phyloP scores from a whole-genome alignment of 2,113 vertebrate genomes.

The Oceanodroma tethys region DNA sequence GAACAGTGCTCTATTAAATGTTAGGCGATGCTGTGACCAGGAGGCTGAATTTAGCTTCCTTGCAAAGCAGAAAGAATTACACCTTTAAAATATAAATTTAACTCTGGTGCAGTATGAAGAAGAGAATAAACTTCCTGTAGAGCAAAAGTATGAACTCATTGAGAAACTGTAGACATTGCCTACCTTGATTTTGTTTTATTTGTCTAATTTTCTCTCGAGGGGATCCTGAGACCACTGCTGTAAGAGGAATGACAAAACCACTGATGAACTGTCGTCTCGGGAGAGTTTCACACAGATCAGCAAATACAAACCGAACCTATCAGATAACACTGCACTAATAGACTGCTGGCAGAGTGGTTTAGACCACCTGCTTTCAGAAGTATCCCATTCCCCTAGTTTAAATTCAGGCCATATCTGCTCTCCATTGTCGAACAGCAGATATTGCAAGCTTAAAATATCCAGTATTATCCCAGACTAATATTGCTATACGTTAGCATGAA shows the following conservation, averaged over 20 bases:
- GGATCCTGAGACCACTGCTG: background rate
- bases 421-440: background rate
- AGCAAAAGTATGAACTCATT: background rate
- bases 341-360: background rate
- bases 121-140: background rate
- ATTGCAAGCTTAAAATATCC: background rate
- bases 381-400: background rate
- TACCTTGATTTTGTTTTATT: background rate
- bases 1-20: rapidly evolving
- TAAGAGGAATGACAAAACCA: background rate
- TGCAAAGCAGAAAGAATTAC: background rate
- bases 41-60: background rate
- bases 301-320: background rate
- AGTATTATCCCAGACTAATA: background rate
- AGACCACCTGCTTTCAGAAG: background rate
- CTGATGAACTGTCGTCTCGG: background rate
- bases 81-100: background rate
- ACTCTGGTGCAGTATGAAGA: background rate
- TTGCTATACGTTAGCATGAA: background rate
- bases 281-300: background rate
- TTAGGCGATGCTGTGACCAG: background rate
- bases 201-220: background rate
- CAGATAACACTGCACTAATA: rapidly evolving
- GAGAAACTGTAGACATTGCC: background rate
- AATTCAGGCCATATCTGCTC: background rate